Conservation (phyloP, 2,888 invertebrate genomes). For the Empis stercorea region DNA sequence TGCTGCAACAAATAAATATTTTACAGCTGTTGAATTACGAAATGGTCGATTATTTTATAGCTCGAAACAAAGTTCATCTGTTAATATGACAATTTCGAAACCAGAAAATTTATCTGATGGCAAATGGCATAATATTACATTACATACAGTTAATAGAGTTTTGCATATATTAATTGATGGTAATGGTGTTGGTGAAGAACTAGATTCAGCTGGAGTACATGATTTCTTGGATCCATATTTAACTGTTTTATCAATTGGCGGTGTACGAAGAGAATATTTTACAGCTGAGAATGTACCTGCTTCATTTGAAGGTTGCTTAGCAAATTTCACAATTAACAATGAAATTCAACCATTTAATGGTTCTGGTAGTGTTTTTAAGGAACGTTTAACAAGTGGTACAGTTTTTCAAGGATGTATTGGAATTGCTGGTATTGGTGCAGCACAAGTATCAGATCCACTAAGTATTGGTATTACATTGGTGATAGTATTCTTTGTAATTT, state of each 20-base stretch:
- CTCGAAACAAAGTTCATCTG: constrained; percentile 62
- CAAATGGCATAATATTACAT: constrained; percentile 76
- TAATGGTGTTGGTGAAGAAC: constrained; percentile 62
- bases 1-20: constrained; percentile 76
- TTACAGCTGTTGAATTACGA: constrained; percentile 65
- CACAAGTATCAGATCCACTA: constrained; percentile 71
- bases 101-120: constrained; percentile 60
- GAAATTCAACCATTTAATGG: constrained; percentile 84
- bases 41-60: constrained; percentile 67
- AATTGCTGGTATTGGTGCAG: constrained; percentile 59
- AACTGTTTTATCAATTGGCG: constrained; percentile 67
- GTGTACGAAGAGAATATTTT: constrained; percentile 49
- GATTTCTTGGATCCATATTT: constrained; percentile 87
- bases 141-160: constrained; percentile 56
- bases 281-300: constrained; percentile 40
- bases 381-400: constrained; percentile 57
- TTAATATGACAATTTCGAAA: constrained; percentile 67
- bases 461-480: constrained; percentile 88
- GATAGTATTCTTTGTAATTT: constrained; percentile 83
- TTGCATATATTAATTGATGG: constrained; percentile 61
- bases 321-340: constrained; percentile 78
- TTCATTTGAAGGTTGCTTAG: constrained; percentile 79
- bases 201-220: constrained; percentile 76
- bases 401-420: constrained; percentile 62
- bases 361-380: constrained; percentile 66